phyloP scores from a whole-genome alignment of 64 coral and sea anemone genomes.

The Porites lutea region DNA sequence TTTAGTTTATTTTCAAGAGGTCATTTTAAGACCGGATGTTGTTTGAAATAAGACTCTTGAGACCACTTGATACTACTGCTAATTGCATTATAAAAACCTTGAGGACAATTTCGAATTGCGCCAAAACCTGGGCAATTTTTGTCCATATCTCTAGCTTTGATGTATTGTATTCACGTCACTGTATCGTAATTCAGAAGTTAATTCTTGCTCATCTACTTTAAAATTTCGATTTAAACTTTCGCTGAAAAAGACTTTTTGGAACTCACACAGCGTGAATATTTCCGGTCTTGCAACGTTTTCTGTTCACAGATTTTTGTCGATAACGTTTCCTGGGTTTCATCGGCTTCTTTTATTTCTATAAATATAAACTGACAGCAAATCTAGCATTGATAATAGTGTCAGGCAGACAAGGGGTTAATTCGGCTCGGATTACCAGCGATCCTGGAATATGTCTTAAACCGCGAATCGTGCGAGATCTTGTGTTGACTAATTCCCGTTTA shows the following conservation, averaged over 20 bases:
- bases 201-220: too few relatives aligned
- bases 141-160: neutral
- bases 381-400: constrained; percentile 1
- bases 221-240: too few relatives aligned
- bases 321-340: constrained; percentile 36
- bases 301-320: constrained; percentile 46
- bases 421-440: neutral
- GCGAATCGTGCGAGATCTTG: constrained; percentile 14
- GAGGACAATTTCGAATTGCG: neutral
- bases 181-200: too few relatives aligned
- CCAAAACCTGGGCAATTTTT: constrained; percentile 5
- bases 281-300: constrained; percentile 33
- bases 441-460: constrained; percentile 17
- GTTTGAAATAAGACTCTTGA: constrained; percentile 37
- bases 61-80: constrained; percentile 34
- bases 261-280: constrained; percentile 33
- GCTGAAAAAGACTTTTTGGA: neutral
- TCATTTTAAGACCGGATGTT: constrained; percentile 41
- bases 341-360: constrained; percentile 42
- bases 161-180: neutral
- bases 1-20: constrained; percentile 36
- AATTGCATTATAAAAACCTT: constrained; percentile 58
- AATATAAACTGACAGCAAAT: neutral
- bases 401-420: neutral
- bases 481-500: constrained; percentile 43